These are phyloP conservation scores for Horisme vitalbata DNA, from an alignment of 2,888 invertebrate genomes.

Conservation along the genomic window DNA sequence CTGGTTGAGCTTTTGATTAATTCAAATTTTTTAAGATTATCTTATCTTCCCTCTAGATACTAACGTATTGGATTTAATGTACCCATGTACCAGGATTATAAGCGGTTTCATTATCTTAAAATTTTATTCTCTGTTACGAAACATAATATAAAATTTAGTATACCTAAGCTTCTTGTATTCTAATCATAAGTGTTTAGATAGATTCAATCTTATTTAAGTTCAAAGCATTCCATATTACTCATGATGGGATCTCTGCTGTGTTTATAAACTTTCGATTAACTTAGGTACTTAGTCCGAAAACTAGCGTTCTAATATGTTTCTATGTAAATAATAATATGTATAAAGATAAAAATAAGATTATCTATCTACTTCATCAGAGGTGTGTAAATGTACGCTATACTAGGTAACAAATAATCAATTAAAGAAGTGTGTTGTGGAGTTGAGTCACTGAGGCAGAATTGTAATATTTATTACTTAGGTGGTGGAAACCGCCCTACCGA, in stretches of 20 bases:
- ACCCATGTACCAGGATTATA: conserved; percentile 15
- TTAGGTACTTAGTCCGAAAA: conserved; percentile 70
- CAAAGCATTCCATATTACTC: conserved; percentile 78
- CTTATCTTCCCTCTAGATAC: too few relatives aligned
- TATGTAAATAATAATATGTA: conserved; percentile 57
- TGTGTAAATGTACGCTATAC: conserved; percentile 68
- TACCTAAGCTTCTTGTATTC: conserved; percentile 52
- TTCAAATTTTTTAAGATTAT: too few relatives aligned
- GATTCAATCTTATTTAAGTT: conserved; percentile 74
- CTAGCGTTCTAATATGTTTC: conserved; percentile 48
- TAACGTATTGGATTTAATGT: conserved; percentile 5
- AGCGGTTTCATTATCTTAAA: conserved; percentile 29
- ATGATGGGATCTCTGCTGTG: conserved; percentile 79
- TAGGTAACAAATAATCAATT: too few relatives aligned
- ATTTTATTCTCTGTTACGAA: conserved; percentile 46
- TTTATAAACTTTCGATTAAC: conserved; percentile 76
- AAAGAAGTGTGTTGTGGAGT: conserved; percentile 18
- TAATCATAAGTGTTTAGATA: conserved; percentile 65
- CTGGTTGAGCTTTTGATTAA: conserved; percentile 2
- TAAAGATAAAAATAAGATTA: conserved; percentile 30
- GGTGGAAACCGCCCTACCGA: conserved; percentile 23
- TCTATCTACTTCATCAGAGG: conserved; percentile 41
- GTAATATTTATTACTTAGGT: too few relatives aligned
- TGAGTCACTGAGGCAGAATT: too few relatives aligned
- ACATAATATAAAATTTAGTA: conserved; percentile 40